These are phyloP conservation scores for Aplocera efformata DNA, from an alignment of 2,888 invertebrate species.

Conservation along the genomic window DNA sequence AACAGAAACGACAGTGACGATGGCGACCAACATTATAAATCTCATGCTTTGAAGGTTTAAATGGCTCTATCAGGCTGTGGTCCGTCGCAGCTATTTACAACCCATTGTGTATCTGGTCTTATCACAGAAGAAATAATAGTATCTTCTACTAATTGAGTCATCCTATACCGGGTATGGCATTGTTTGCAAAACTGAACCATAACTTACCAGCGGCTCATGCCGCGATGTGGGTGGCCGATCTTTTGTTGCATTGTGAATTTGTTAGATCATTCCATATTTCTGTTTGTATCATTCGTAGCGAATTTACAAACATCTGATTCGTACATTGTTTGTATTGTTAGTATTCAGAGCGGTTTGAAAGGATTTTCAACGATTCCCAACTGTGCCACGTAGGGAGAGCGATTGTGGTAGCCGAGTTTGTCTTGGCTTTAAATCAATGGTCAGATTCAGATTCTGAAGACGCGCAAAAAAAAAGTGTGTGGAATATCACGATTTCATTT, in stretches of 20 bases:
- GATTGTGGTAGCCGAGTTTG: too few relatives aligned
- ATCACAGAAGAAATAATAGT: constrained; percentile 35
- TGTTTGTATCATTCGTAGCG: constrained; percentile 16
- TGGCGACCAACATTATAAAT: constrained; percentile 21
- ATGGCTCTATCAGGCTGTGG: constrained; percentile 31
- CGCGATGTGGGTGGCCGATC: constrained; percentile 61
- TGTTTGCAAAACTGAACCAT: constrained; percentile 74
- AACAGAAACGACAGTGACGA: constrained; percentile 13
- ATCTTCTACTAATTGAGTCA: constrained; percentile 70
- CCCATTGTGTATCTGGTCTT: constrained; percentile 59
- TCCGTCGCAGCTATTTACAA: constrained; percentile 55
- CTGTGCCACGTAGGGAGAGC: too few relatives aligned
- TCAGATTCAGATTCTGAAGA: too few relatives aligned
- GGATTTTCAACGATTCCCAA: background rate
- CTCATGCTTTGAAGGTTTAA: constrained; percentile 22
- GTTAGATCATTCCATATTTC: constrained; percentile 26
- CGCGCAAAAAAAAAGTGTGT: too few relatives aligned
- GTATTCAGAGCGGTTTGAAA: constrained; percentile 12
- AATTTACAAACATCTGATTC: constrained; percentile 18
- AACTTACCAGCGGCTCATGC: constrained; percentile 45
- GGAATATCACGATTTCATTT: too few relatives aligned
- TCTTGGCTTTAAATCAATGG: too few relatives aligned
- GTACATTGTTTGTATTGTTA: constrained; percentile 18
- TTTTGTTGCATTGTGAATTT: constrained; percentile 25
- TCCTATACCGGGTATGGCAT: constrained; percentile 64